A percentile compares a stretch with the other conserved stretches of the same genome.
These are phyloP conservation scores for Scopus umbretta DNA, from an alignment of 2,113 vertebrate genomes.

Conservation along the genomic window DNA sequence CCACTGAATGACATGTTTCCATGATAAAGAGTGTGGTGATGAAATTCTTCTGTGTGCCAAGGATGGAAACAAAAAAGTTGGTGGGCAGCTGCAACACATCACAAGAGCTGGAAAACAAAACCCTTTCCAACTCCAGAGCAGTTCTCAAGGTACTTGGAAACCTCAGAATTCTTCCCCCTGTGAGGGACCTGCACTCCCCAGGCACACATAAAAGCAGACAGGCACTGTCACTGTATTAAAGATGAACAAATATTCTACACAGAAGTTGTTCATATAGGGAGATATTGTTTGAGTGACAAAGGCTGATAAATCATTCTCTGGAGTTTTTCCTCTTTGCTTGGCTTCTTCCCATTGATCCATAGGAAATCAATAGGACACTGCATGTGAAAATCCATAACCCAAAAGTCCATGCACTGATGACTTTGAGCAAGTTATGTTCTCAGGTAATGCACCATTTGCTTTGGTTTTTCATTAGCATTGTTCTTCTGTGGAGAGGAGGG, in stretches of 20 bases:
- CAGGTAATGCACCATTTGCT: neutral
- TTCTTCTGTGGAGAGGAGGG: neutral
- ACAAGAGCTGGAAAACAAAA: constrained; percentile 48
- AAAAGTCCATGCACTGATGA: neutral
- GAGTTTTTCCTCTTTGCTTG: constrained; percentile 22
- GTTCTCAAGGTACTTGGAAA: neutral
- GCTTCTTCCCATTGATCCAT: constrained; percentile 23
- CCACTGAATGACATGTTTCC: constrained; percentile 60
- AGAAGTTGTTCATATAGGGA: neutral
- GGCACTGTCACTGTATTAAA: neutral
- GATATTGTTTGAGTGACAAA: constrained; percentile 1
- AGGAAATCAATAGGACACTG: constrained; percentile 1
- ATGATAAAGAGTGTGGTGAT: constrained; percentile 59
- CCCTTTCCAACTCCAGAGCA: neutral
- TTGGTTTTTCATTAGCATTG: neutral
- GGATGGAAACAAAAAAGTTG: constrained; percentile 62
- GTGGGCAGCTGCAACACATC: constrained; percentile 59
- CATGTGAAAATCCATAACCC: constrained; percentile 23
- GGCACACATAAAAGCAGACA: neutral
- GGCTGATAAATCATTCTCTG: constrained; percentile 34
- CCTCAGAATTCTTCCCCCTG: neutral
- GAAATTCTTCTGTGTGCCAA: constrained; percentile 43
- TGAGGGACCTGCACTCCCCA: neutral
- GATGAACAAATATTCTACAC: neutral
- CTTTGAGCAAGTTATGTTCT: neutral